Conservation (phyloP, 1,140 invertebrate species). For the Hestina assimilis region DNA sequence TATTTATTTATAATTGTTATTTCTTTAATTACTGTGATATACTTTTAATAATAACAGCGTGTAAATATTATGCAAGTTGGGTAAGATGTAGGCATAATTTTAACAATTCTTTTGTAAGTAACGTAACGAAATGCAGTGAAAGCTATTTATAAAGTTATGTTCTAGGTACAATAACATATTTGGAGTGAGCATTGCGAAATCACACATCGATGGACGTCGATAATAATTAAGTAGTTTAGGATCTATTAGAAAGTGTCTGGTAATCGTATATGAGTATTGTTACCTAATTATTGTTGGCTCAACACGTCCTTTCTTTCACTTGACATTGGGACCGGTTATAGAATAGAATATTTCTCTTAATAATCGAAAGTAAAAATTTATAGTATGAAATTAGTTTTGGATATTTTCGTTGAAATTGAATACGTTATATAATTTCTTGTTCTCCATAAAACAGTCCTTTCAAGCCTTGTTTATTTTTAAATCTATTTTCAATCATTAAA, state of each 20-base stretch:
- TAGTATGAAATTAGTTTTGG: too few species aligned
- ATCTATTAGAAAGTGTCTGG: constrained; percentile 31
- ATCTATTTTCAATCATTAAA: too few species aligned
- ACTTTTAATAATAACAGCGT: constrained; percentile 7
- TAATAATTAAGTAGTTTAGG: background rate
- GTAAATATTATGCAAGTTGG: constrained; percentile 67
- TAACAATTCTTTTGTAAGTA: constrained; percentile 30
- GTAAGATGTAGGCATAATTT: constrained; percentile 42
- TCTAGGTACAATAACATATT: constrained; percentile 24
- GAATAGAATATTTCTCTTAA: constrained; percentile 41
- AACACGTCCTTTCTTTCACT: constrained; percentile 66
- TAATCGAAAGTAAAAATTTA: constrained; percentile 13
- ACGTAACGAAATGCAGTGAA: constrained; percentile 66
- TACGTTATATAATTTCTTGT: too few species aligned
- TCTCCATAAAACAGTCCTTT: too few species aligned
- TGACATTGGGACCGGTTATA: constrained; percentile 68
- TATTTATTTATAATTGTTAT: constrained; percentile 14
- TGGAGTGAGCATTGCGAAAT: constrained; percentile 24
- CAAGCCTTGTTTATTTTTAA: too few species aligned
- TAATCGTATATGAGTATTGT: constrained; percentile 6
- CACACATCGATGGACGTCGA: constrained; percentile 20
- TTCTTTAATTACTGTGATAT: background rate
- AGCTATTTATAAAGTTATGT: constrained; percentile 31
- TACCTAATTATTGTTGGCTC: constrained; percentile 40
- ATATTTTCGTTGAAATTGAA: too few species aligned